A percentile compares a stretch with the other conserved stretches of the same genome.
These are phyloP conservation scores for Mactromeris polynyma DNA, from an alignment of 2,888 invertebrate genomes.

Conservation along the genomic window DNA sequence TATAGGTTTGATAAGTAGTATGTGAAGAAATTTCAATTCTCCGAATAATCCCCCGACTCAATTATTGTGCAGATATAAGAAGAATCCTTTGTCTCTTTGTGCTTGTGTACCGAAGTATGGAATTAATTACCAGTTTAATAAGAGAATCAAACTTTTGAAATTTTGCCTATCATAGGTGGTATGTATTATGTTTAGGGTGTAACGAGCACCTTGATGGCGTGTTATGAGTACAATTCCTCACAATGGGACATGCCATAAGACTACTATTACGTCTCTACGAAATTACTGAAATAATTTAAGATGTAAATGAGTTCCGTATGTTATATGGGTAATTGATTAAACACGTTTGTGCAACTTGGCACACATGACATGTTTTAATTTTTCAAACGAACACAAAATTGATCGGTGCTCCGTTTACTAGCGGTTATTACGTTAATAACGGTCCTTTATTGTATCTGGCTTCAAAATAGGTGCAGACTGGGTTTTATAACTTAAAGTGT, in stretches of 20 bases:
- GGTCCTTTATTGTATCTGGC: slow-evolving; percentile 51
- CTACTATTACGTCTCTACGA: slow-evolving; percentile 26
- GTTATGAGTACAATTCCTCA: not conserved
- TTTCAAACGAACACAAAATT: slow-evolving; percentile 57
- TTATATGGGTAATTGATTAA: slow-evolving; percentile 62
- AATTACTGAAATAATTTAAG: slow-evolving; percentile 55
- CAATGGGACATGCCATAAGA: slow-evolving; percentile 47
- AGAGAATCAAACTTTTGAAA: not conserved
- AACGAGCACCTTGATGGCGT: not conserved
- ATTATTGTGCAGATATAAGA: not conserved
- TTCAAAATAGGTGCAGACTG: slow-evolving; percentile 46
- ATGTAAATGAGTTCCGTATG: slow-evolving; percentile 52
- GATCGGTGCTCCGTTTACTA: slow-evolving; percentile 40
- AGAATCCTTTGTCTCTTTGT: slow-evolving; percentile 13
- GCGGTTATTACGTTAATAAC: slow-evolving; percentile 44
- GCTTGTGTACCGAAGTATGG: not conserved
- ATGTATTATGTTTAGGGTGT: slow-evolving; percentile 1
- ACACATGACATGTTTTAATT: slow-evolving; percentile 51
- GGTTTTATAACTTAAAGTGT: slow-evolving; percentile 41
- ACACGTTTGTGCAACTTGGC: slow-evolving; percentile 61
- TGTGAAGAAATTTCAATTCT: not conserved
- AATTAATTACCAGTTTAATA: not conserved
- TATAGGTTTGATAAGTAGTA: not conserved
- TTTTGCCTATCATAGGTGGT: not conserved
- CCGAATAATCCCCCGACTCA: not conserved